These are phyloP conservation scores for Caenorhabditis brenneri DNA, from an alignment of 1,140 invertebrate species.

Conservation along the genomic window DNA sequence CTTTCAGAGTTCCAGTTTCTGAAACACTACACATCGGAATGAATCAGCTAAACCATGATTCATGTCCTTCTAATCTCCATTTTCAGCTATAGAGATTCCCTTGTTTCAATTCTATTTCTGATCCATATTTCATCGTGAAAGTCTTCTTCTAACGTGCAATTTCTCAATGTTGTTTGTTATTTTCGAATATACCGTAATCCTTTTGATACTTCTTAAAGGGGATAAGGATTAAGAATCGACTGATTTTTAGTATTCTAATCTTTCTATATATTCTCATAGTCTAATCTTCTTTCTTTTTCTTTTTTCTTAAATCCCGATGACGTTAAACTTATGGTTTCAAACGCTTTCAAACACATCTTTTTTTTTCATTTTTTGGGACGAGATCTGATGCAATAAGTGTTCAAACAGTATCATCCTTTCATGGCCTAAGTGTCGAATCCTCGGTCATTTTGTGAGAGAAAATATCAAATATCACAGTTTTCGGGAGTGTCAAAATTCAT, in stretches of 20 bases:
- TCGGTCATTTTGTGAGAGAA: too few relatives aligned
- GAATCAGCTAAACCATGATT: too few relatives aligned
- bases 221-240: not conserved
- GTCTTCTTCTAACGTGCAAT: not conserved
- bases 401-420: not conserved
- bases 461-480: not conserved
- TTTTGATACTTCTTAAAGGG: not conserved
- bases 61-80: too few relatives aligned
- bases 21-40: too few relatives aligned
- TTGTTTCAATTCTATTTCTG: not conserved
- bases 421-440: not conserved
- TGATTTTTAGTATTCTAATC: not conserved
- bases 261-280: not conserved
- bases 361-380: not conserved
- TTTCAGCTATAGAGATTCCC: too few relatives aligned
- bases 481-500: not conserved
- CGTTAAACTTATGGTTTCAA: not conserved
- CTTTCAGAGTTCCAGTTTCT: too few relatives aligned
- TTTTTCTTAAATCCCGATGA: not conserved
- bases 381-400: not conserved
- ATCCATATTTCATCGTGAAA: not conserved
- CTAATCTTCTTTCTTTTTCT: not conserved
- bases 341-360: not conserved
- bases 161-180: not conserved
- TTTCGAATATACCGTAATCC: not conserved